These are phyloP conservation scores for Onthophagus sagittarius DNA, from an alignment of 2,888 invertebrate species.

Conservation along the genomic window DNA sequence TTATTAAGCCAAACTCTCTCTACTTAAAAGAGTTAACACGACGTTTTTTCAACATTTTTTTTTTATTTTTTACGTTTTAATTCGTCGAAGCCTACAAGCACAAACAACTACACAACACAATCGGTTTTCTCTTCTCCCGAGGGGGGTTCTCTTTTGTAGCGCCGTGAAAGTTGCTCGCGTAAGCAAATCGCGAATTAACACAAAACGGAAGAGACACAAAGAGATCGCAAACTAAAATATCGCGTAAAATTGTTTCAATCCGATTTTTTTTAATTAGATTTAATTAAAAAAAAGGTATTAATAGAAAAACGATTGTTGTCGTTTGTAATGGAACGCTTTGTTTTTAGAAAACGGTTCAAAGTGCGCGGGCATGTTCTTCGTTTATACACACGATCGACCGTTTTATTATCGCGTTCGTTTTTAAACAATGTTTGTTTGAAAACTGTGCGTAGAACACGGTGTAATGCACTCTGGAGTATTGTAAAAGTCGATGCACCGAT, in stretches of 20 bases:
- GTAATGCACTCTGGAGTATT: neutral
- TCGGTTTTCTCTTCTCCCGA: neutral
- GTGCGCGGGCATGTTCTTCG: neutral
- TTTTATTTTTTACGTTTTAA: no score
- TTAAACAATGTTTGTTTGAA: neutral
- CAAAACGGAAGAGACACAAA: neutral
- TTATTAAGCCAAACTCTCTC: no score
- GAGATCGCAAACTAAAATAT: neutral
- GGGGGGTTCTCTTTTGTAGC: neutral
- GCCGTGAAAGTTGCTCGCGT: neutral
- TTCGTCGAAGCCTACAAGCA: neutral
- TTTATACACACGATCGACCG: neutral
- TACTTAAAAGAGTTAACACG: no score
- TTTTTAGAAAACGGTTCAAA: neutral
- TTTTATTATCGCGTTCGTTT: neutral
- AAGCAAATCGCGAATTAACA: neutral
- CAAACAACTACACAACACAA: neutral
- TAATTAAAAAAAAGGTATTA: neutral
- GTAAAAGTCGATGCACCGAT: neutral
- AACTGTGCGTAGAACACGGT: neutral
- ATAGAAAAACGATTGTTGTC: neutral
- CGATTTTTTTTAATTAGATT: neutral
- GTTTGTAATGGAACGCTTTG: neutral
- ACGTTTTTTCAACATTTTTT: no score
- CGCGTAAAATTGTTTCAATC: neutral